These are phyloP conservation scores for Salvelinus sp. DNA, from an alignment of 2,113 vertebrate genomes.

Conservation along the genomic window DNA sequence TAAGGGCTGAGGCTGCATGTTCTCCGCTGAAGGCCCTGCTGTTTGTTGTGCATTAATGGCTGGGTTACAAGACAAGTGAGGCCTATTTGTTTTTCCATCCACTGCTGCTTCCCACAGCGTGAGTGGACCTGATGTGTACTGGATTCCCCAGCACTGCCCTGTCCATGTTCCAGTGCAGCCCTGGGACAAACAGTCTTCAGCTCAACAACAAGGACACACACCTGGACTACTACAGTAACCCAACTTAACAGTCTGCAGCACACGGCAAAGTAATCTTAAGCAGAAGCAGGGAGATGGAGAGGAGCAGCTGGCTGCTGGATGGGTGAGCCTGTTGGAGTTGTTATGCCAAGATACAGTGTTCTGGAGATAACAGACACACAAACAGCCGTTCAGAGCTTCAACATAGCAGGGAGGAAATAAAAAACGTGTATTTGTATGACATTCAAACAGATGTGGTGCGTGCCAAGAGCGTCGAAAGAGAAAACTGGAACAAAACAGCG, in stretches of 20 bases:
- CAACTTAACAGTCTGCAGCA: not conserved
- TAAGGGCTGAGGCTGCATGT: constrained; percentile 15
- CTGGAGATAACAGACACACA: not conserved
- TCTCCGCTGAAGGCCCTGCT: constrained; percentile 8
- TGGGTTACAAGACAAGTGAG: not conserved
- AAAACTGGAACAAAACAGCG: no score
- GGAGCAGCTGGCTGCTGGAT: not conserved
- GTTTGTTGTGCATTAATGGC: constrained; percentile 7
- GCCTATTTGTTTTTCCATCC: not conserved
- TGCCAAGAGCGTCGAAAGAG: not conserved
- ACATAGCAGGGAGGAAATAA: not conserved
- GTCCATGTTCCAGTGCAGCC: no score
- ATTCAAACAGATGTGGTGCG: not conserved
- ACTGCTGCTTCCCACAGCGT: not conserved
- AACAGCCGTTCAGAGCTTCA: not conserved
- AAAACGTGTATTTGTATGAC: not conserved
- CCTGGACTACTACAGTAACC: not conserved
- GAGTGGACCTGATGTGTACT: no score
- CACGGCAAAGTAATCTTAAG: not conserved
- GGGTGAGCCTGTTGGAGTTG: not conserved
- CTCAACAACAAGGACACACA: no score
- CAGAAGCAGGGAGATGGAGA: not conserved
- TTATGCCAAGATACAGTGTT: not conserved
- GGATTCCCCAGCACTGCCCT: no score
- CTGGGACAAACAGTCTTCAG: no score